Percentiles rank a stretch among this genome's conserved stretches.
Conservation (phyloP, 2,113 vertebrate genomes). For the Oxyura jamaicensis region DNA sequence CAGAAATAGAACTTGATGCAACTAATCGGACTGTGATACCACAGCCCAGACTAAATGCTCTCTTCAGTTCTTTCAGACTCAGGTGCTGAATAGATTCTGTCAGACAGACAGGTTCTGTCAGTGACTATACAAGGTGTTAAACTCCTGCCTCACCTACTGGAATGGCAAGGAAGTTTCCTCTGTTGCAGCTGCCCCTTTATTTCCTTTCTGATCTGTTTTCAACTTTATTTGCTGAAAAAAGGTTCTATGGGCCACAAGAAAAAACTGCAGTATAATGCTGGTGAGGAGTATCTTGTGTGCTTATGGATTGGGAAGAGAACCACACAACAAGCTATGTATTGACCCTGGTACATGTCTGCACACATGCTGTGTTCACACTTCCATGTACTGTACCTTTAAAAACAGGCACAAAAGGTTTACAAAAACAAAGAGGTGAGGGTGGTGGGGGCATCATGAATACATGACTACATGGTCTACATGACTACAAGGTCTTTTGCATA, state of each 20-base stretch:
- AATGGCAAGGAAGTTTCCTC: background rate
- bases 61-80: background rate
- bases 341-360: background rate
- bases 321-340: background rate
- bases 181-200: background rate
- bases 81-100: background rate
- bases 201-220: constrained; percentile 20
- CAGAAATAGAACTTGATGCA: background rate
- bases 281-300: background rate
- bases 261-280: background rate
- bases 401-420: constrained; percentile 14
- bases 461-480: background rate
- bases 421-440: constrained; percentile 21
- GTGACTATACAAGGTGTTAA: background rate
- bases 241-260: background rate
- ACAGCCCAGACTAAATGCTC: background rate
- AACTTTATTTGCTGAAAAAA: constrained; percentile 6
- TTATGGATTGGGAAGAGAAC: background rate
- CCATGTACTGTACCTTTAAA: constrained; percentile 19
- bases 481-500: constrained; percentile 52
- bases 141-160: background rate
- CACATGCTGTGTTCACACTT: background rate
- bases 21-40: background rate
- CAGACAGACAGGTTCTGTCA: background rate
- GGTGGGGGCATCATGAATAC: background rate